Evolutionary conservation across 2,797 vertebrate genomes (phyloP), one percentile per base, ranked within the genome.

Genomic region (Hoplostethus atlanticus): DNA sequence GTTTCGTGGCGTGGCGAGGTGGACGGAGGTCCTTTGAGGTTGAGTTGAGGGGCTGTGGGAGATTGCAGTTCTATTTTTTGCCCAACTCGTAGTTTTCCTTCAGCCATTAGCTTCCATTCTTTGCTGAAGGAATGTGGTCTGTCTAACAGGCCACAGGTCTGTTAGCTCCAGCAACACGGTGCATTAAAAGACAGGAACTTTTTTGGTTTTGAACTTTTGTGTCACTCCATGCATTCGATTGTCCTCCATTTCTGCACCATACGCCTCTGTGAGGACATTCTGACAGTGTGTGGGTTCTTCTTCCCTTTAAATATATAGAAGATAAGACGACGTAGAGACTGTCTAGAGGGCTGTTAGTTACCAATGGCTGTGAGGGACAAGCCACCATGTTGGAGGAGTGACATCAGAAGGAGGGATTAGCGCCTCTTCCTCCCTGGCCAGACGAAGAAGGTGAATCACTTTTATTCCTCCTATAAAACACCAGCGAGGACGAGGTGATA

Each of bases 161-260:
- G 34, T 21, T 21, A 1, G 21, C 21, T 21, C 1, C 21, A 21
- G 1, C 21, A 21, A 21, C 21, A 7, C 6, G 21, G 21, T 21
- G 21, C 21, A 21, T 21, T 21, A 21, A 21, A 34, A 34, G 34
- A 6, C 4, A 34, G 3, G 34, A 34, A 34, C 34, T 34, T 34
- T 34, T 34, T 34, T 40, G 1, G 31, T 34, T 15, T 40, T 55
- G 51, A 9, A 16, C 31, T 51, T 11, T 46, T 6, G 55, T 50
- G 52, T 75, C 64, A n/a, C 58, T 46, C 16, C 1, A 3, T 31
- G 47, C 40, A 28, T 73, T 70, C 77, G 15, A 74, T 72, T 66
- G 72, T 72, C 71, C 61, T 66, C 56, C 80, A 60, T 28, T 64
- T 78, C 58, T 46, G 11, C 0, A 48, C 15, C 44, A 16, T 72